These are phyloP conservation scores for Drosophila cognata DNA, from an alignment of 2,888 invertebrate genomes.

Conservation along the genomic window DNA sequence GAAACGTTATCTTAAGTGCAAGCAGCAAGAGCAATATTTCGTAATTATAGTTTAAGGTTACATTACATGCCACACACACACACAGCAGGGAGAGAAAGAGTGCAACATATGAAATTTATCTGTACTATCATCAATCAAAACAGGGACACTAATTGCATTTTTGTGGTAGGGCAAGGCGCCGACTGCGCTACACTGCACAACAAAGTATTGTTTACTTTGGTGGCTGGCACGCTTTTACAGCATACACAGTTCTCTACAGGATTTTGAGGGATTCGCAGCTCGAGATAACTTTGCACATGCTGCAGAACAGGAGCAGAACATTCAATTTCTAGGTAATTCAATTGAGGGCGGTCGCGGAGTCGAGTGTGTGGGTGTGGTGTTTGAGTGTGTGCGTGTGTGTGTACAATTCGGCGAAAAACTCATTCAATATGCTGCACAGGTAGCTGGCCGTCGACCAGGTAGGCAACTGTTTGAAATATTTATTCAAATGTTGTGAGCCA, in stretches of 20 bases:
- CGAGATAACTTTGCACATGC: slow-evolving; percentile 34
- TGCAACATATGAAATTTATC: slow-evolving; percentile 11
- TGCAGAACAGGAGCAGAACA: slow-evolving; percentile 11
- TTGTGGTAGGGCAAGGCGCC: slow-evolving; percentile 35
- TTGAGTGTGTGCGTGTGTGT: not conserved
- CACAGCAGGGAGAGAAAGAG: not conserved
- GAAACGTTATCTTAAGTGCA: not conserved
- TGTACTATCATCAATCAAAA: slow-evolving; percentile 55
- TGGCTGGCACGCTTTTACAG: slow-evolving; percentile 25
- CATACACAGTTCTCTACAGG: not conserved
- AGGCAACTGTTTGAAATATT: slow-evolving; percentile 49
- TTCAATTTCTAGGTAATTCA: slow-evolving; percentile 50
- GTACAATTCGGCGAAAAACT: slow-evolving; percentile 41
- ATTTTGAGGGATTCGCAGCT: slow-evolving; percentile 29
- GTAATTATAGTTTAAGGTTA: not conserved
- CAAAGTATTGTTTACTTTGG: slow-evolving; percentile 17
- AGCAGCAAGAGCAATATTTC: not conserved
- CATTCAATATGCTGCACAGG: slow-evolving; percentile 63
- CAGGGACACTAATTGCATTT: slow-evolving; percentile 58
- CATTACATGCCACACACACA: not conserved
- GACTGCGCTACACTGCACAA: slow-evolving; percentile 22
- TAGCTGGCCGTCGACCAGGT: slow-evolving; percentile 30
- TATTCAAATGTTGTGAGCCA: slow-evolving; percentile 53
- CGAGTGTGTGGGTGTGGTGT: slow-evolving; percentile 1
- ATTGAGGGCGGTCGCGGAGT: slow-evolving; percentile 18